A percentile compares a stretch with the other conserved stretches of the same genome.
Conservation (phyloP, 2,113 vertebrate genomes). For the Leucoraja erinaceus region DNA sequence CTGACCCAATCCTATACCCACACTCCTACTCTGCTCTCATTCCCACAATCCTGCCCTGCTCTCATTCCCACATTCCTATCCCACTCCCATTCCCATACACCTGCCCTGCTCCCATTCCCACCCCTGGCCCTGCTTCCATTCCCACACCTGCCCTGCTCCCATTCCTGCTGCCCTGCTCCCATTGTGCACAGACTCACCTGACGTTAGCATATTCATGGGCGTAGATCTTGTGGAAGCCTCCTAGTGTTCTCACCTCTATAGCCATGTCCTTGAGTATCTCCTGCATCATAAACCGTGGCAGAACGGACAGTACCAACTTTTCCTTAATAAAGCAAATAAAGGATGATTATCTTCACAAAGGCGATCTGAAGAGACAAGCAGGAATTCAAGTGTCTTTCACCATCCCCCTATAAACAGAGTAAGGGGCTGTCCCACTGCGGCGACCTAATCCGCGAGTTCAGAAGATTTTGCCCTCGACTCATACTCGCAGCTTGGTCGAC, state of each 20-base stretch:
- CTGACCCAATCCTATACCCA: too few species aligned
- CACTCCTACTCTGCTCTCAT: too few species aligned
- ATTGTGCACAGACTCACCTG: conserved; percentile 47
- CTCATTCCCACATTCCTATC: too few species aligned
- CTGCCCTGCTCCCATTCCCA: too few species aligned
- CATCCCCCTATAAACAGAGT: background rate
- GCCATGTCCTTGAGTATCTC: conserved; percentile 66
- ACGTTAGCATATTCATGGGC: conserved; percentile 64
- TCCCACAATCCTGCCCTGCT: too few species aligned
- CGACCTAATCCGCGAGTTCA: too few species aligned
- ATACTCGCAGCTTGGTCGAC: too few species aligned
- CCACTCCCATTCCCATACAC: too few species aligned
- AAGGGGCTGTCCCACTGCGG: background rate
- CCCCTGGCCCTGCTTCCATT: too few species aligned
- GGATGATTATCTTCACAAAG: background rate
- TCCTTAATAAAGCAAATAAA: conserved; percentile 48
- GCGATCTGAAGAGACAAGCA: too few species aligned
- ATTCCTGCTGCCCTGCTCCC: background rate
- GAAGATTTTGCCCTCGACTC: too few species aligned
- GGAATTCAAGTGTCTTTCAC: background rate
- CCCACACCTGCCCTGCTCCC: background rate
- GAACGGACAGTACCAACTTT: conserved; percentile 59
- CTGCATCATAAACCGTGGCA: conserved; percentile 63
- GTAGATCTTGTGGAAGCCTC: conserved; percentile 62
- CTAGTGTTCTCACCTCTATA: conserved; percentile 53